Conservation (phyloP, 2,888 invertebrate species). For the Chloroclysta siterata region DNA sequence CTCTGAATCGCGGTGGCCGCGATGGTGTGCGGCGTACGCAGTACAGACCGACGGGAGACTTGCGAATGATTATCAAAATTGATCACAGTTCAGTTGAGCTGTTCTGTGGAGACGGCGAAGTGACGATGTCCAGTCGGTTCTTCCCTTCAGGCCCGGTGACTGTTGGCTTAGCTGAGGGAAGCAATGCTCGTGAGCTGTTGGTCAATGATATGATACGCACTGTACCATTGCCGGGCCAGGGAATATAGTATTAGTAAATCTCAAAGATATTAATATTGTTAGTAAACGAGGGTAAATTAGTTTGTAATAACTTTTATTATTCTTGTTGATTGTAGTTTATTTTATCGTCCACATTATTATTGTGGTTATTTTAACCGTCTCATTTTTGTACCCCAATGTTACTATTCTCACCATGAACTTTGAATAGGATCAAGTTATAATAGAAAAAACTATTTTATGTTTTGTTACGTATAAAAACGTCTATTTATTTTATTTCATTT, state of each 20-base stretch:
- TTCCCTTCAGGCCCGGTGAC: conserved; percentile 54
- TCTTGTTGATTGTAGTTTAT: too few relatives aligned
- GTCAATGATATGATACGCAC: conserved; percentile 55
- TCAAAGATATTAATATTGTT: neutral
- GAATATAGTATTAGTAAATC: neutral
- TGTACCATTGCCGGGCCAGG: conserved; percentile 27
- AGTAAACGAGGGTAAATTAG: neutral
- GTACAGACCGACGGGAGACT: conserved; percentile 55
- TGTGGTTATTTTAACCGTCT: too few relatives aligned
- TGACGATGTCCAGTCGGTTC: conserved; percentile 65
- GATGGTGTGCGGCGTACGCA: conserved; percentile 63
- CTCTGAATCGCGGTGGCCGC: conserved; percentile 64
- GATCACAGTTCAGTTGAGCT: conserved; percentile 70
- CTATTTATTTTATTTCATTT: too few relatives aligned
- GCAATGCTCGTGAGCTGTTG: conserved; percentile 39
- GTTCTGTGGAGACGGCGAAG: conserved; percentile 63
- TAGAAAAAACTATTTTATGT: too few relatives aligned
- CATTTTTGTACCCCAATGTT: too few relatives aligned
- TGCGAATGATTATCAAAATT: conserved; percentile 55
- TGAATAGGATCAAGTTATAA: too few relatives aligned
- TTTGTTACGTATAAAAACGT: too few relatives aligned
- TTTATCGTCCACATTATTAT: too few relatives aligned
- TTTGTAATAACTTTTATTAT: neutral
- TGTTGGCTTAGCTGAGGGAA: conserved; percentile 46
- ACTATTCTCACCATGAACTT: too few relatives aligned